Conservation (phyloP, 2,113 vertebrate species). For the Larimichthys polyactis region DNA sequence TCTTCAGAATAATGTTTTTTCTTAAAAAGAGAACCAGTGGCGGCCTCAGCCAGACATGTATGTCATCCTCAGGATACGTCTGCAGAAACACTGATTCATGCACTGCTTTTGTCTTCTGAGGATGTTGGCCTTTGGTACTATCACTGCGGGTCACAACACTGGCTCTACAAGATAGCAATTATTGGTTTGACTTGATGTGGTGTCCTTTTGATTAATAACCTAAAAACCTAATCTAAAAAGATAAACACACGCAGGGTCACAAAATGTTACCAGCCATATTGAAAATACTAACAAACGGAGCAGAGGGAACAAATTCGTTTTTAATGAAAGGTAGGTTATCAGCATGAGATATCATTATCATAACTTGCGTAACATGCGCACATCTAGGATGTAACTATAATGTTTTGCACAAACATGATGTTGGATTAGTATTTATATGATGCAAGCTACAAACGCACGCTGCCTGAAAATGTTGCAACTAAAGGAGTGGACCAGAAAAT, state of each 20-base stretch:
- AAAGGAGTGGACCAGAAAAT: neutral
- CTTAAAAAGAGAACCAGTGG: constrained; percentile 16
- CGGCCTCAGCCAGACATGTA: constrained; percentile 15
- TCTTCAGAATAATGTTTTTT: constrained; percentile 31
- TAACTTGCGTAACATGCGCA: neutral
- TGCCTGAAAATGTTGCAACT: neutral
- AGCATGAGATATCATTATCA: neutral
- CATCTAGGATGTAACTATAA: neutral
- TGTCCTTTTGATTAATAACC: constrained; percentile 23
- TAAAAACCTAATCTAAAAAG: constrained; percentile 14
- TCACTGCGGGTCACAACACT: constrained; percentile 2
- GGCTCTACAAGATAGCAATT: constrained; percentile 12
- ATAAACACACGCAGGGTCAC: constrained; percentile 1
- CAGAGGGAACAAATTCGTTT: neutral
- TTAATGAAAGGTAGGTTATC: constrained; percentile 2
- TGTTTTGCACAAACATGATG: neutral
- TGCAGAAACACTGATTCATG: constrained; percentile 30
- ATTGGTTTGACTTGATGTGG: constrained; percentile 22
- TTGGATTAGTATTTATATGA: neutral
- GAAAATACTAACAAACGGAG: constrained; percentile 33
- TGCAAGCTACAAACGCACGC: neutral
- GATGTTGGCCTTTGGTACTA: constrained; percentile 12
- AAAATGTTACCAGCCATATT: constrained; percentile 24
- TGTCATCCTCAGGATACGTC: constrained; percentile 31
- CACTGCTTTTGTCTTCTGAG: neutral